Evolutionary conservation across 1,140 invertebrate genomes (phyloP).

Genomic region (Atta cephalotes): DNA sequence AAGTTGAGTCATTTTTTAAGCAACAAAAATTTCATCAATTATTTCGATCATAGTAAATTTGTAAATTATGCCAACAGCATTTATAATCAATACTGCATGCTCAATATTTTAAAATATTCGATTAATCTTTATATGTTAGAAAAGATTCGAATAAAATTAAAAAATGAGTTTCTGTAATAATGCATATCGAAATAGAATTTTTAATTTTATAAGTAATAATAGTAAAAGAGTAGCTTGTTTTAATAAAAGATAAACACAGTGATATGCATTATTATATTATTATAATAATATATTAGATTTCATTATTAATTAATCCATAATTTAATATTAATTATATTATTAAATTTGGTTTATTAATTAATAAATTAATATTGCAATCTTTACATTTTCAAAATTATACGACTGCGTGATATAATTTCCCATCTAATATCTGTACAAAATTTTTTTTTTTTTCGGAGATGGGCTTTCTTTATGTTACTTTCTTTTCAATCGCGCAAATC

Average conservation of each 20-base stretch:
- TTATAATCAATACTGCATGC: not conserved
- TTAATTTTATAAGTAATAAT: not conserved
- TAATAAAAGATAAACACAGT: not conserved
- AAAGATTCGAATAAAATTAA: not conserved
- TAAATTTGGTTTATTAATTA: slow-evolving; percentile 17
- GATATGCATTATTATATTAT: no score
- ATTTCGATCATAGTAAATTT: not conserved
- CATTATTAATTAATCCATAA: no score
- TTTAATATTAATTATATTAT: not conserved
- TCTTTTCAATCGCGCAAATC: slow-evolving; percentile 45
- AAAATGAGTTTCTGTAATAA: not conserved
- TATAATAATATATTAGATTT: no score
- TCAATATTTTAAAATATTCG: not conserved
- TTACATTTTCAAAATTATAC: slow-evolving; percentile 3
- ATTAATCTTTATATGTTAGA: not conserved
- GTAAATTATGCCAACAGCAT: not conserved
- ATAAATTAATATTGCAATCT: not conserved
- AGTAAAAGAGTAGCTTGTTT: not conserved
- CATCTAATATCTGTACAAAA: slow-evolving; percentile 53
- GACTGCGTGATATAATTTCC: not conserved
- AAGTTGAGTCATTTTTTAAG: not conserved
- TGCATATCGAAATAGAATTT: not conserved
- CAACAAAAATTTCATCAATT: not conserved
- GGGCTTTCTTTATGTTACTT: slow-evolving; percentile 49
- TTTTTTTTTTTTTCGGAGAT: slow-evolving; percentile 41